Base-by-base conservation (phyloP, 2,888 invertebrate species). In the Kuschelorhynchus macadamiae region DNA sequence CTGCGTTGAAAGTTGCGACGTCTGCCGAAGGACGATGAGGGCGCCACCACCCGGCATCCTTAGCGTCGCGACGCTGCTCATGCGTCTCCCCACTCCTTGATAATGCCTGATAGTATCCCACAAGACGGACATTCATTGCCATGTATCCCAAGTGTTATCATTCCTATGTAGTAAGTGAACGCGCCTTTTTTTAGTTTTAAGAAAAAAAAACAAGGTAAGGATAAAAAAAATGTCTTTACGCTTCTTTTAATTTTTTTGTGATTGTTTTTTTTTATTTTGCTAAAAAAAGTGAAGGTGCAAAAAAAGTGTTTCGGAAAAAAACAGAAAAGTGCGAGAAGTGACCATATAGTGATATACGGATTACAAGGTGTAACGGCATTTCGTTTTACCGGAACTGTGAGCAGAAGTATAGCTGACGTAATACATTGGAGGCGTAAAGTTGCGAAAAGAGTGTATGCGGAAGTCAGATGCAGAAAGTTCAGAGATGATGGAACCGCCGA, bases 101-200 rank as follows among this genome's bases (percentile, higher is more conserved):
- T 81, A 81, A 81, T 81, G 81, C 81, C 82, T 82, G 83, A 83
- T 84, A 83, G 83, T 83, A 82, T 81, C 82, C 81, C 81, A 81
- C 81, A 83, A 83, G 83, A 83, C 81, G 81, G 79, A 81, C 83
- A 84, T 84, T 84, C 84, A 83, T 81, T 82, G 83, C 83, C 81
- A 84, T 84, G 84, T 83, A 80, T 80, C 82, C 83, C 81, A 83
- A 84, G 84, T 83, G 84, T 83, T 82, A 82, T 83, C 82, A 82
- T 82, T 83, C 82, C 83, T 82, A 67, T 63, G 80, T 78, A 80
- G 78, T 82, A 82, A 81, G 82, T 82, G 81, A 80, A 81, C 80
- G 82, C 83, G 81, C 79, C 81, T 82, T 82, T 82, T 80, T 82
- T 81, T 79, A 81, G 77, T 79, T 81, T 81, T 81, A 81, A 81